Evolutionary conservation across 1,140 invertebrate species (phyloP).

Genomic region (Pectinophora gossypiella): DNA sequence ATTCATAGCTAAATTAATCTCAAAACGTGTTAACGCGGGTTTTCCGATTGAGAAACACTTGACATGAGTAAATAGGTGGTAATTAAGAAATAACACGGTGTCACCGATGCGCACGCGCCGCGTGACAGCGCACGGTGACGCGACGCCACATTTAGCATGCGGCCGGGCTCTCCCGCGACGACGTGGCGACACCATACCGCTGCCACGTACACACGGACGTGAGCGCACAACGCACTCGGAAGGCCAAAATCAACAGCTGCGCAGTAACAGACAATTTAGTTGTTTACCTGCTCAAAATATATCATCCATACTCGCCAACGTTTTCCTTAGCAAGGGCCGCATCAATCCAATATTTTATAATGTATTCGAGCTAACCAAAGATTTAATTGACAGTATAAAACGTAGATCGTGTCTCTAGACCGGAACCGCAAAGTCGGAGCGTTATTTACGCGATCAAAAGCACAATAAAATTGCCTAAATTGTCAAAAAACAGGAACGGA

Average conservation of each 20-base stretch:
- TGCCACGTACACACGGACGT: not conserved
- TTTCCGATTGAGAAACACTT: conserved; percentile 13
- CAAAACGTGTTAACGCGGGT: too few relatives aligned
- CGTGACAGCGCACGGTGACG: conserved; percentile 31
- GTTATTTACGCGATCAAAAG: not conserved
- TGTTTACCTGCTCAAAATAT: too few relatives aligned
- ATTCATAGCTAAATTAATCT: too few relatives aligned
- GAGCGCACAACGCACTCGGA: too few relatives aligned
- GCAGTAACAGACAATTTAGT: too few relatives aligned
- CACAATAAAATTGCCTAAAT: not conserved
- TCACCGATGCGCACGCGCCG: too few relatives aligned
- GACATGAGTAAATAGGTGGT: not conserved
- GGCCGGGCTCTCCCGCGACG: conserved; percentile 45
- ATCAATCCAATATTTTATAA: too few relatives aligned
- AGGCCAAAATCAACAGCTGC: too few relatives aligned
- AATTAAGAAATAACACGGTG: too few relatives aligned
- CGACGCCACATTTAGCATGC: conserved; percentile 38
- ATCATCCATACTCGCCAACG: too few relatives aligned
- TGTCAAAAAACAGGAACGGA: not conserved
- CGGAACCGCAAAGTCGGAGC: not conserved
- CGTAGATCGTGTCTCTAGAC: not conserved
- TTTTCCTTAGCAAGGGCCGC: too few relatives aligned
- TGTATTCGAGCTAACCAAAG: too few relatives aligned
- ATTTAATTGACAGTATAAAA: not conserved
- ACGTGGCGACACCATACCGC: conserved; percentile 5